Percentiles rank a stretch among this genome's conserved stretches.
Evolutionary conservation across 2,113 vertebrate species (phyloP).

Genomic region (Nanorana parkeri): DNA sequence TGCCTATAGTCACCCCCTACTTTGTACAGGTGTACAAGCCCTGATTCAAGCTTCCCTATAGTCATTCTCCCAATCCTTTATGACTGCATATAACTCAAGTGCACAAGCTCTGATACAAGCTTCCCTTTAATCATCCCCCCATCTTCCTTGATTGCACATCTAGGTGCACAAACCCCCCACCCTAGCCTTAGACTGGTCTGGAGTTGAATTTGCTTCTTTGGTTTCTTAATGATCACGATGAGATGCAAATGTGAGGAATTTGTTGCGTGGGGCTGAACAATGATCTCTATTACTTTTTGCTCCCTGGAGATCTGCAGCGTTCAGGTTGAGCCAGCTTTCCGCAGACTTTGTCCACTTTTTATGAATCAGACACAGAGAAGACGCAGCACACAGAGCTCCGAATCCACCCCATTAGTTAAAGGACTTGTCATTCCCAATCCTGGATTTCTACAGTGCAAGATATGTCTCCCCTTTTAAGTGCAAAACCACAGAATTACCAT

Average conservation of each 20-base stretch:
- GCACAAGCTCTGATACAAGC: too few species aligned
- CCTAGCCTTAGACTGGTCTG: too few species aligned
- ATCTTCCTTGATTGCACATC: too few species aligned
- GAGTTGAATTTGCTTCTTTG: background rate
- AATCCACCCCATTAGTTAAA: constrained; percentile 85
- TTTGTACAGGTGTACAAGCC: too few species aligned
- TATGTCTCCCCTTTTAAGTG: constrained; percentile 88
- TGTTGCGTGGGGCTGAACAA: background rate
- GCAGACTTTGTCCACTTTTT: constrained; percentile 81
- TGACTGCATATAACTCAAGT: too few species aligned
- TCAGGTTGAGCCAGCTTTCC: background rate
- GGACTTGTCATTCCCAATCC: constrained; percentile 83
- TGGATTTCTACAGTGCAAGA: constrained; percentile 78
- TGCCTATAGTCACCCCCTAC: too few species aligned
- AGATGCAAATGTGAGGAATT: constrained; percentile 14
- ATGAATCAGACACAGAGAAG: constrained; percentile 80
- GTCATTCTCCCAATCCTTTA: too few species aligned
- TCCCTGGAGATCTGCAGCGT: background rate
- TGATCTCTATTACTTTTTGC: background rate
- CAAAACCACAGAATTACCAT: constrained; percentile 89
- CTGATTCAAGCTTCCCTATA: too few species aligned
- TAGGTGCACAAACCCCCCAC: too few species aligned
- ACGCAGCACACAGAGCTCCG: constrained; percentile 74
- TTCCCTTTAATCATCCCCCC: too few species aligned
- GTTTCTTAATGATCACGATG: constrained; percentile 4